A percentile compares a stretch with the other conserved stretches of the same genome.
Conservation (phyloP, 2,113 vertebrate genomes). For the Mesembrinibis cayennensis region DNA sequence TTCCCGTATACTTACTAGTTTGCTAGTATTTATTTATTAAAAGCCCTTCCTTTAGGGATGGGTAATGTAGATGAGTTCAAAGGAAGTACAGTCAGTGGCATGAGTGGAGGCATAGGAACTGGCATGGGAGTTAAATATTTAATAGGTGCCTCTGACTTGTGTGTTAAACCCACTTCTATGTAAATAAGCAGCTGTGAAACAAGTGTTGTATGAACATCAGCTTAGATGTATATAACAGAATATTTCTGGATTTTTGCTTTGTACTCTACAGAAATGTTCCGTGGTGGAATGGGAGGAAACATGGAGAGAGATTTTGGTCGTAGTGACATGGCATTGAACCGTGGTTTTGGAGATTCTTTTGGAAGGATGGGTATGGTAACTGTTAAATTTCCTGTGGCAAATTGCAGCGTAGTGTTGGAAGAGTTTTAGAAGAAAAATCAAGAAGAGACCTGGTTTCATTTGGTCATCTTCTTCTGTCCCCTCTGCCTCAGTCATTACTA, state of each 20-base stretch:
- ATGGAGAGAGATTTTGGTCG: constrained; percentile 94
- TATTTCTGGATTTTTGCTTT: neutral
- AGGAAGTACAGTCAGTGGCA: constrained; percentile 17
- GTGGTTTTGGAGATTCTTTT: constrained; percentile 92
- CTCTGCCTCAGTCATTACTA: neutral
- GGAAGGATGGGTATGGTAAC: constrained; percentile 88
- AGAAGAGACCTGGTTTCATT: neutral
- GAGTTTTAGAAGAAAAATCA: neutral
- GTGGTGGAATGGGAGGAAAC: constrained; percentile 87
- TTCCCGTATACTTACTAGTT: neutral
- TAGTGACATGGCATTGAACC: constrained; percentile 88
- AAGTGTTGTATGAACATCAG: neutral
- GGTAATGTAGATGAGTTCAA: constrained; percentile 34
- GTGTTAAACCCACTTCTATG: neutral
- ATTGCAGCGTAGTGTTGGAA: neutral
- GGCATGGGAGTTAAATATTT: constrained; percentile 19
- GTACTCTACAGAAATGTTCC: constrained; percentile 81
- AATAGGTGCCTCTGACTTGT: neutral
- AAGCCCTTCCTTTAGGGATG: neutral
- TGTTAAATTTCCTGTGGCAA: neutral
- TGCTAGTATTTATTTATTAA: neutral
- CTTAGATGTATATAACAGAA: neutral
- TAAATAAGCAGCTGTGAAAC: neutral
- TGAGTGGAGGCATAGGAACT: neutral
- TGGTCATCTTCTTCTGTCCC: neutral